A percentile compares a stretch with the other conserved stretches of the same genome.
Conservation (phyloP, 2,113 vertebrate species). For the Lophochroa leadbeateri region DNA sequence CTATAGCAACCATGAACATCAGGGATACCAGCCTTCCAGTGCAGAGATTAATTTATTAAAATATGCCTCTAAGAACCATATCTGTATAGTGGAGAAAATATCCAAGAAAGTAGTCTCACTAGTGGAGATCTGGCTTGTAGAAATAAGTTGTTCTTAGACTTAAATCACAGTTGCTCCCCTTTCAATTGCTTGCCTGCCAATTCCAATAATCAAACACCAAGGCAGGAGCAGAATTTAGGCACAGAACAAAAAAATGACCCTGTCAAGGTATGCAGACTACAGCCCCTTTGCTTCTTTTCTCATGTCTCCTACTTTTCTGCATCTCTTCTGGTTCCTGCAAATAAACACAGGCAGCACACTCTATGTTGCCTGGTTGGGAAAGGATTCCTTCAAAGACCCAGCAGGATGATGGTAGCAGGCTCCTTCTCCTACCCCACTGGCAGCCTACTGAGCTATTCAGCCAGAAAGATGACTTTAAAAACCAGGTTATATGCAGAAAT, state of each 20-base stretch:
- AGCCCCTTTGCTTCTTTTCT: background rate
- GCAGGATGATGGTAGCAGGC: background rate
- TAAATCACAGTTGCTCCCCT: background rate
- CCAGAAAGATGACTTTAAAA: background rate
- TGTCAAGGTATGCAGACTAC: background rate
- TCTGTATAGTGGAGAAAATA: background rate
- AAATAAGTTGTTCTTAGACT: background rate
- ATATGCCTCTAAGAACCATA: background rate
- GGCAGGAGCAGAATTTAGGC: background rate
- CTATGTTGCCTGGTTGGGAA: background rate
- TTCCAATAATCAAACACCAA: background rate
- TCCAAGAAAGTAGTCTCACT: background rate
- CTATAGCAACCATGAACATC: background rate
- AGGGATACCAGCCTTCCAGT: background rate
- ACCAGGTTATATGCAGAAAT: background rate
- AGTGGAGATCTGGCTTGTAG: background rate
- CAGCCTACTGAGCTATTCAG: background rate
- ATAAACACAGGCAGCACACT: background rate
- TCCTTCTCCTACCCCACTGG: background rate
- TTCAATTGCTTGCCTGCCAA: background rate
- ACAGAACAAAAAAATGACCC: background rate
- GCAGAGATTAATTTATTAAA: background rate
- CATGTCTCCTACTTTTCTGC: background rate
- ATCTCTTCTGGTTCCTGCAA: background rate
- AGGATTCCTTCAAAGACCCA: background rate